phyloP scores from a whole-genome alignment of 2,113 vertebrate genomes.

The Microtus ochrogaster region DNA sequence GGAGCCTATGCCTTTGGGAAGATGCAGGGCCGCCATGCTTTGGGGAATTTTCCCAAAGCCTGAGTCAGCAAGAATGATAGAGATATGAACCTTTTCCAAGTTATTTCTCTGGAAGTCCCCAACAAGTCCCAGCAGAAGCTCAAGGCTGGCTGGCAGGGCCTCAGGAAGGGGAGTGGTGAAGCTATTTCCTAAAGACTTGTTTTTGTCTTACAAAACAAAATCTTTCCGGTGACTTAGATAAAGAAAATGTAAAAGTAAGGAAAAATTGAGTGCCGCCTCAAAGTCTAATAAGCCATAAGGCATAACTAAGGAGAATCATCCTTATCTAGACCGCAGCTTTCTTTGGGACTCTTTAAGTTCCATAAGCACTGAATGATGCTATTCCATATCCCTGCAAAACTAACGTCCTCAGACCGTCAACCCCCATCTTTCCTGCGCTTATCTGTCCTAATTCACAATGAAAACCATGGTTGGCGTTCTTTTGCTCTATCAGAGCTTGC shows the following conservation, averaged over 20 bases:
- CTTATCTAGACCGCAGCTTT: not conserved
- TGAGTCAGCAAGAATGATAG: not conserved
- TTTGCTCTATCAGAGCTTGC: not conserved
- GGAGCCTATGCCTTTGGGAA: not conserved
- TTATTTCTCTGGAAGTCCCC: not conserved
- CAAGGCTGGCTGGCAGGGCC: not conserved
- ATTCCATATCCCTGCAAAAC: not conserved
- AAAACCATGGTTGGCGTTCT: not conserved
- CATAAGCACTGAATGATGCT: not conserved
- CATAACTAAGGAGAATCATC: not conserved
- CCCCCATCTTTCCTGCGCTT: accelerated
- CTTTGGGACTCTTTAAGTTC: not conserved
- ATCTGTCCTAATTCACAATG: not conserved
- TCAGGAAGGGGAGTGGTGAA: not conserved
- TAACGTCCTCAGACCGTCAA: not conserved
- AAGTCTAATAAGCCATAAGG: not conserved
- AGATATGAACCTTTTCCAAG: not conserved
- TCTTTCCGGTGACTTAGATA: not conserved
- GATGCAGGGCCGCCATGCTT: not conserved
- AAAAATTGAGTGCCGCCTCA: not conserved
- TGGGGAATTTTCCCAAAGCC: not conserved
- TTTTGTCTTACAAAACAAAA: not conserved
- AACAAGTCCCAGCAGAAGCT: not conserved
- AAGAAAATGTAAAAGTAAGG: not conserved
- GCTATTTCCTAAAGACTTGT: not conserved